These are phyloP conservation scores for Sinocyclocheilus anophthalmus DNA, from an alignment of 2,113 vertebrate species.

Conservation along the genomic window DNA sequence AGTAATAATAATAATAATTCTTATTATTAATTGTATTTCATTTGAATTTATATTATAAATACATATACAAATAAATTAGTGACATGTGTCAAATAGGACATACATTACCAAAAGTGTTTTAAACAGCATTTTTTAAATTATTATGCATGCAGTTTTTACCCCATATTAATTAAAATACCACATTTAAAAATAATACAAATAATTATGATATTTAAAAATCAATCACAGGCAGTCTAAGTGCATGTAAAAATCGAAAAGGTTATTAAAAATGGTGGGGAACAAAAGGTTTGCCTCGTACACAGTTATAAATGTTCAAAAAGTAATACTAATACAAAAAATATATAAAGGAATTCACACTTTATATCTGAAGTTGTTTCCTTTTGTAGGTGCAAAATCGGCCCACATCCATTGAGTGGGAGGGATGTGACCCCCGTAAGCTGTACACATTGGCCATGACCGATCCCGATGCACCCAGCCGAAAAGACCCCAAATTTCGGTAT, in stretches of 20 bases:
- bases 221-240: background rate
- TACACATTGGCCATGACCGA: constrained; percentile 93
- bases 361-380: background rate
- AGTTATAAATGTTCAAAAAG: too few species aligned
- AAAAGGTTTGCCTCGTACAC: too few species aligned
- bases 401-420: constrained; percentile 85
- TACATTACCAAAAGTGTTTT: background rate
- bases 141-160: too few species aligned
- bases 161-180: background rate
- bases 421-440: constrained; percentile 83
- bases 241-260: background rate
- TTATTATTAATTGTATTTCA: background rate
- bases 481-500: constrained; percentile 89
- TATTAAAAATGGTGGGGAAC: too few species aligned
- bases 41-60: background rate
- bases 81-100: background rate
- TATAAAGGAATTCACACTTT: background rate
- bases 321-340: too few species aligned
- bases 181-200: background rate
- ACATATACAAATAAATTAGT: background rate
- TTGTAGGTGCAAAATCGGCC: constrained; percentile 87
- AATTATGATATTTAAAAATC: too few species aligned
- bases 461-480: constrained; percentile 93
- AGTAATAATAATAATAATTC: too few species aligned
- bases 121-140: background rate